These are phyloP conservation scores for Tillus elongatus DNA, from an alignment of 2,888 invertebrate genomes.

Conservation along the genomic window DNA sequence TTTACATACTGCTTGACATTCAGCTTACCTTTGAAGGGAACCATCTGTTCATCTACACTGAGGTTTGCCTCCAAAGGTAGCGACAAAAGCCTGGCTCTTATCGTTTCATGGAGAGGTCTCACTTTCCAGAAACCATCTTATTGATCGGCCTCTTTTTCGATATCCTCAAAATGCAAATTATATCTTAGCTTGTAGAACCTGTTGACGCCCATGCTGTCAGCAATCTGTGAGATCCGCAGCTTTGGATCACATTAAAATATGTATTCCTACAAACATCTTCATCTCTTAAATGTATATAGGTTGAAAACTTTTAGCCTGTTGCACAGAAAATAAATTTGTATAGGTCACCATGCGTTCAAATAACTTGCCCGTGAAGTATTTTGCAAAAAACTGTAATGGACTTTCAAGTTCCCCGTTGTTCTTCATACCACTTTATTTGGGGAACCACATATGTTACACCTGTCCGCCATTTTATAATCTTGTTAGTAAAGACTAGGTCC, in stretches of 20 bases:
- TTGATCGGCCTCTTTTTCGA: not conserved
- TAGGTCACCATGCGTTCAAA: no score
- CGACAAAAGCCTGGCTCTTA: constrained; percentile 15
- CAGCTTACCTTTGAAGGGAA: constrained; percentile 14
- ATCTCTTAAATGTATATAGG: constrained; percentile 17
- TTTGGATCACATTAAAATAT: constrained; percentile 21
- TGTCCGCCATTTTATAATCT: no score
- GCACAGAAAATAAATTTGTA: no score
- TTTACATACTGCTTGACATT: constrained; percentile 16
- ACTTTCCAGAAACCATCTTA: constrained; percentile 20
- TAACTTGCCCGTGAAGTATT: no score
- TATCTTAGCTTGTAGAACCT: constrained; percentile 21
- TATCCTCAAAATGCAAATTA: constrained; percentile 22
- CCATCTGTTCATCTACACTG: constrained; percentile 27
- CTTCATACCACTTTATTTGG: no score
- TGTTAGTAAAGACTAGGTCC: no score
- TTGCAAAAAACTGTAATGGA: no score
- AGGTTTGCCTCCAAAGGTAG: constrained; percentile 11
- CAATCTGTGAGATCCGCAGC: constrained; percentile 16
- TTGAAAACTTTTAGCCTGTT: no score
- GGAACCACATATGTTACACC: no score
- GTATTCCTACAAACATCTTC: constrained; percentile 20
- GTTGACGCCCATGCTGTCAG: constrained; percentile 19
- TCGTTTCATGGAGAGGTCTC: constrained; percentile 17
- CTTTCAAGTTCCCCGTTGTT: no score